Base-by-base conservation (phyloP, 1,140 invertebrate species). In the Polyergus mexicanus region DNA sequence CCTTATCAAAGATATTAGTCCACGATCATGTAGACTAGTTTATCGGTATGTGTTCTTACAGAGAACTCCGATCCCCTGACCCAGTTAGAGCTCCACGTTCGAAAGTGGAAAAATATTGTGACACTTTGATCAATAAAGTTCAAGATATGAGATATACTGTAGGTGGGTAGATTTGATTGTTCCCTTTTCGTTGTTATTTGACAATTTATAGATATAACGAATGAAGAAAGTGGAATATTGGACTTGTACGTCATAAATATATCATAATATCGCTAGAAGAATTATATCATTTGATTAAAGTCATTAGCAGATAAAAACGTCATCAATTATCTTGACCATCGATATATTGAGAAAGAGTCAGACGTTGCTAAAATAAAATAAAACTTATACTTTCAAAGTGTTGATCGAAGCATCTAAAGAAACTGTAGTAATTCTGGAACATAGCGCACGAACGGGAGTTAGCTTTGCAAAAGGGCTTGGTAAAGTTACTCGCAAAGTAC, bases 31-130 rank as follows among this genome's bases (percentile, higher is more conserved):
- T 72, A 72, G 54, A 54, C 54, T 19, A 60, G 66, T 83, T 83
- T 83, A 83, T 83, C 38, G 78, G 66, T 60, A 58, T 22, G 68
- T 72, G 22, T 74, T 16, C 60, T 58, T 38, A 3, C 78, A 54
- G 28, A 72, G 19, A 51, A 51, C 54, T 47, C 38, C 78, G 54
- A 44, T 25, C 60, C 19, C 16, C 25, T 83, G 78, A 83, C 78
- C 78, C 41, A 72, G 78, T 83, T 83, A 74, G 54, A 38, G 13
- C 38, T 81, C 28, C 51, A 32, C 51, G 51, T 44, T 71, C 54
- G 71, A 74, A 72, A 83, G 78, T 58, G 54, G 78, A 74, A 83
- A 83, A 83, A 83, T 69, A 81, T 83, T 83, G 54, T 62, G 54
- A 74, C 78, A 60, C 25, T 35, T 22, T 72, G 68, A 83, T 83